These are phyloP conservation scores for Bathynomus jamesi DNA, from an alignment of 1,140 invertebrate genomes.

Conservation along the genomic window DNA sequence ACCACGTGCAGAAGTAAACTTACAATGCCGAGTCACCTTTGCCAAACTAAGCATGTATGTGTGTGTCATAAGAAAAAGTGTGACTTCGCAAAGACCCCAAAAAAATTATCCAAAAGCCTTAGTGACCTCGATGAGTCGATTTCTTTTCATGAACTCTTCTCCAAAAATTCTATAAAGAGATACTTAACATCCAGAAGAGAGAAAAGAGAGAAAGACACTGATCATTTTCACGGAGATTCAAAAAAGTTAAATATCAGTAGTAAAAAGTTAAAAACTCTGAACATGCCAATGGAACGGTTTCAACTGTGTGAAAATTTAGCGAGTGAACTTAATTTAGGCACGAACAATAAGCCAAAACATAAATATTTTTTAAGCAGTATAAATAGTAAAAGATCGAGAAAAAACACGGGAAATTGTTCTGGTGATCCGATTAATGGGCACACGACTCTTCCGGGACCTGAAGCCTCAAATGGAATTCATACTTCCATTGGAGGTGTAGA, in stretches of 20 bases:
- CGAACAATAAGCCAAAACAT: background rate
- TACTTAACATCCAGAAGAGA: slow-evolving; percentile 20
- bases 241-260: slow-evolving; percentile 4
- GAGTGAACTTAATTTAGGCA: background rate
- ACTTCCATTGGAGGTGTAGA: too few species aligned
- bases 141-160: slow-evolving; percentile 13
- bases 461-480: background rate
- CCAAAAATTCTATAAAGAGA: slow-evolving; percentile 12
- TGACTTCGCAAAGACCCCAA: slow-evolving; percentile 25
- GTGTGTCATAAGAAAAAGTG: slow-evolving; percentile 32
- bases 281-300: background rate
- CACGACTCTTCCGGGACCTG: background rate
- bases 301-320: background rate
- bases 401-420: background rate
- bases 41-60: slow-evolving; percentile 20
- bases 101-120: slow-evolving; percentile 13
- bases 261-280: background rate
- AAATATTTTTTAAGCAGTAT: background rate
- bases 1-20: background rate
- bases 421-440: slow-evolving; percentile 5
- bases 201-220: slow-evolving; percentile 16
- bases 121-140: slow-evolving; percentile 7
- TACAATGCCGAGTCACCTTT: background rate
- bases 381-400: background rate
- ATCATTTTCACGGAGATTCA: background rate